Evolutionary conservation across 2,888 invertebrate genomes (phyloP).

Genomic region (Bimastos eiseni): DNA sequence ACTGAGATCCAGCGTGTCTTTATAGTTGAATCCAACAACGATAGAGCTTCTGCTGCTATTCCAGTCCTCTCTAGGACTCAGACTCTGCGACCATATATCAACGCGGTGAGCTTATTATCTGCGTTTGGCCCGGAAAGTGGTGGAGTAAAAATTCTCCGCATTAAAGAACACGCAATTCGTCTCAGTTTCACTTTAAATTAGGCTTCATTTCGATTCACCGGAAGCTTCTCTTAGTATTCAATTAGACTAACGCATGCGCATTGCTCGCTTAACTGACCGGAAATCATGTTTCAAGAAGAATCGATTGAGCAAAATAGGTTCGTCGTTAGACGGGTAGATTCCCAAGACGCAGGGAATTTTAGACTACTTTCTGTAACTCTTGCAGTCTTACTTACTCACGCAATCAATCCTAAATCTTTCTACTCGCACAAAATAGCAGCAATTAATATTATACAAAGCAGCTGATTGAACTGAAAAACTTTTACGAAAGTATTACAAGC

Average conservation of each 20-base stretch:
- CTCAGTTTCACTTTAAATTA: not conserved
- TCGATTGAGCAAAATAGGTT: not conserved
- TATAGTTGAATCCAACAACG: no score
- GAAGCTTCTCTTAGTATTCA: not conserved
- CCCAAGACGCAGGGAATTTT: not conserved
- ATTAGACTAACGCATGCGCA: not conserved
- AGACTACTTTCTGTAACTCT: not conserved
- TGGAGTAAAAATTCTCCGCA: no score
- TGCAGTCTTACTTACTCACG: not conserved
- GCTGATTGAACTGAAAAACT: not conserved
- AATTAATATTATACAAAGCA: not conserved
- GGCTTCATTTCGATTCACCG: not conserved
- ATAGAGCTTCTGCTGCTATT: no score
- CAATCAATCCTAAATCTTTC: not conserved
- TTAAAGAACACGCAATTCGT: not conserved
- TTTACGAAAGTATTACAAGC: not conserved
- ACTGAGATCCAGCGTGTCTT: no score
- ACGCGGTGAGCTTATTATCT: no score
- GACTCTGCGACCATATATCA: no score
- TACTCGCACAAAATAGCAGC: not conserved
- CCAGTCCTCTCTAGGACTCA: no score
- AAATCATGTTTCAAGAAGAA: not conserved
- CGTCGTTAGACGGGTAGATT: not conserved
- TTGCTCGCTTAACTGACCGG: not conserved
- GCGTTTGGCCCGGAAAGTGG: no score